A percentile compares a stretch with the other conserved stretches of the same genome.
phyloP scores from a whole-genome alignment of 2,888 invertebrate species.

The Meiosimyza platycephala region DNA sequence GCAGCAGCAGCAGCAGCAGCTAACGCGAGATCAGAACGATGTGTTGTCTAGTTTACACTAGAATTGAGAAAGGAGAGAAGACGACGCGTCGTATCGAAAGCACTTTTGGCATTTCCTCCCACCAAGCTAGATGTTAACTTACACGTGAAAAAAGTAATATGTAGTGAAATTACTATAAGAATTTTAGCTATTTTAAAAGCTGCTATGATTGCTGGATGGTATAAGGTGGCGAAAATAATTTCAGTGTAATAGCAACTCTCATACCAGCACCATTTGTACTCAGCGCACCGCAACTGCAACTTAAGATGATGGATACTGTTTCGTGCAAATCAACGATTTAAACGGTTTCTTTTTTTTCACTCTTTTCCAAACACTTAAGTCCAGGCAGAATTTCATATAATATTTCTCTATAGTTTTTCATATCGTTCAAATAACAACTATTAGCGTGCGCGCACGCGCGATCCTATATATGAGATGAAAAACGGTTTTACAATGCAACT shows the following conservation, averaged over 20 bases:
- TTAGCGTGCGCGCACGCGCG: slow-evolving; percentile 56
- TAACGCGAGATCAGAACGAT: slow-evolving; percentile 31
- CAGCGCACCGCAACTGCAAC: slow-evolving; percentile 1
- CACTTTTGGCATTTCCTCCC: slow-evolving; percentile 39
- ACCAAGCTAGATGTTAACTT: slow-evolving; percentile 10
- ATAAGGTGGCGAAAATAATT: not conserved
- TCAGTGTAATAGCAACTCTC: not conserved
- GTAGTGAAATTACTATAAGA: no score
- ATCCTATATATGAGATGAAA: slow-evolving; percentile 39
- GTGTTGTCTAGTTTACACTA: slow-evolving; percentile 37
- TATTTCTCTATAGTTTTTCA: not conserved
- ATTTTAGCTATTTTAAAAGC: not conserved
- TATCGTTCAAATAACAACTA: slow-evolving; percentile 47
- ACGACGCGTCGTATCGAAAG: slow-evolving; percentile 3
- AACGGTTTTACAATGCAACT: slow-evolving; percentile 29
- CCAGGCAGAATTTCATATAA: not conserved
- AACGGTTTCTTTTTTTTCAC: slow-evolving; percentile 21
- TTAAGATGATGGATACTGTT: slow-evolving; percentile 38
- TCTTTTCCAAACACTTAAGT: slow-evolving; percentile 13
- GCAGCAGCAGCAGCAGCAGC: slow-evolving; percentile 17
- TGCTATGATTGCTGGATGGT: no score
- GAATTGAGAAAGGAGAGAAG: not conserved
- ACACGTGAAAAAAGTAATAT: not conserved
- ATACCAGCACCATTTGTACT: not conserved
- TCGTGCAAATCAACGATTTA: slow-evolving; percentile 42